Percentiles rank a stretch among this genome's conserved stretches.
Conservation (phyloP, 2,797 vertebrate species). For the Sphenodon punctatus region DNA sequence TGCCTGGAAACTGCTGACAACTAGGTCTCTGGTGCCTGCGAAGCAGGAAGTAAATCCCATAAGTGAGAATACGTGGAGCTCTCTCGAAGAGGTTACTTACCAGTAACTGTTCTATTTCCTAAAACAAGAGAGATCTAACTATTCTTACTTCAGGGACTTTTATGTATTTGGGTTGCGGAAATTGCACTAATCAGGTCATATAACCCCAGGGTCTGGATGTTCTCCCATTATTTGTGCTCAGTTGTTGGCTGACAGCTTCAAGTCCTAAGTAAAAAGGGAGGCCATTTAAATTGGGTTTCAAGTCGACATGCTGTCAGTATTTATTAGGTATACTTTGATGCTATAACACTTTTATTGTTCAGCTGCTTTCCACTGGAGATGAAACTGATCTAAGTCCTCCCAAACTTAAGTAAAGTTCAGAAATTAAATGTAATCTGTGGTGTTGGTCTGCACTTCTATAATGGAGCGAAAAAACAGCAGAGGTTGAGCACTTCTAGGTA, state of each 20-base stretch:
- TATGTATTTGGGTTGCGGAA: background rate
- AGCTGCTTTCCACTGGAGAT: background rate
- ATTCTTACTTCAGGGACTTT: background rate
- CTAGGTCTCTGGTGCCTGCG: no score
- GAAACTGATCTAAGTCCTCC: background rate
- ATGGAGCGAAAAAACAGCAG: no score
- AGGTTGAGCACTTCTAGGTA: background rate
- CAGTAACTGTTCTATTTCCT: no score
- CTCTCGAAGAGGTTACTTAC: no score
- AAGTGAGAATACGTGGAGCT: no score
- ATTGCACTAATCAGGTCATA: background rate
- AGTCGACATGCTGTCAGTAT: background rate
- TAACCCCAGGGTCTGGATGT: background rate
- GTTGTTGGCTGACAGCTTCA: background rate
- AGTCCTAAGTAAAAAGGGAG: background rate
- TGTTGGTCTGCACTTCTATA: no score
- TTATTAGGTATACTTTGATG: background rate
- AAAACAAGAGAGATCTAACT: rapidly evolving
- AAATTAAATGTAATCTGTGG: background rate
- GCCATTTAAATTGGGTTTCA: background rate
- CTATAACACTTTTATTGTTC: background rate
- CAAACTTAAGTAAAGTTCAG: background rate
- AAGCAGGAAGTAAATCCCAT: no score
- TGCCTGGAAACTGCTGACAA: no score
- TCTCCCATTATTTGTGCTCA: background rate